phyloP scores from a whole-genome alignment of 1,140 invertebrate species.

The Diabrotica undecimpunctata region DNA sequence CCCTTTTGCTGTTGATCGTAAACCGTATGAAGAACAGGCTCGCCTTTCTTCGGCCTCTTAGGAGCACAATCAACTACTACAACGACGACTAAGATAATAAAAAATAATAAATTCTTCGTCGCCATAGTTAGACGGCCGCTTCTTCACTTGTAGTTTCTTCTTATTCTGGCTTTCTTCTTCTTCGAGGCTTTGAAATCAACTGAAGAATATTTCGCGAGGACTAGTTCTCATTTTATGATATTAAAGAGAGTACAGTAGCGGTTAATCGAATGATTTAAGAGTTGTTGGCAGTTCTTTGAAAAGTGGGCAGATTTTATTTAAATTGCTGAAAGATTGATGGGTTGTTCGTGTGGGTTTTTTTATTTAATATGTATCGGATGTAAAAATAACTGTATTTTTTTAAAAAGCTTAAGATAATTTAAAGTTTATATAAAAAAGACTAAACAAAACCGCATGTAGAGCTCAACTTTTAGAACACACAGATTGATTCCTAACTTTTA shows the following conservation, averaged over 20 bases:
- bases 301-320: no score
- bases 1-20: slow-evolving; percentile 75
- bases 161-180: slow-evolving; percentile 6
- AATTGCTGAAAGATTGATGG: no score
- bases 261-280: neutral
- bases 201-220: slow-evolving; percentile 18
- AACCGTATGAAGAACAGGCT: slow-evolving; percentile 20
- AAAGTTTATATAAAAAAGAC: no score
- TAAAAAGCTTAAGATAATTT: no score
- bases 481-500: no score
- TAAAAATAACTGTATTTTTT: no score
- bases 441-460: no score
- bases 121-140: slow-evolving; percentile 4
- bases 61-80: slow-evolving; percentile 17
- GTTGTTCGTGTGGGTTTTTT: no score
- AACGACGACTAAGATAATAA: slow-evolving; percentile 14
- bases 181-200: slow-evolving; percentile 15
- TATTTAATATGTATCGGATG: no score
- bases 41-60: slow-evolving; percentile 25
- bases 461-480: no score
- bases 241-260: neutral
- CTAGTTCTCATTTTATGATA: slow-evolving; percentile 1
- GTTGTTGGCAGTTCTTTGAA: no score
- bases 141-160: slow-evolving; percentile 6
- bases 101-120: slow-evolving; percentile 2